Base-by-base conservation (phyloP, 2,797 vertebrate genomes). In the Epinephelus malabaricus region DNA sequence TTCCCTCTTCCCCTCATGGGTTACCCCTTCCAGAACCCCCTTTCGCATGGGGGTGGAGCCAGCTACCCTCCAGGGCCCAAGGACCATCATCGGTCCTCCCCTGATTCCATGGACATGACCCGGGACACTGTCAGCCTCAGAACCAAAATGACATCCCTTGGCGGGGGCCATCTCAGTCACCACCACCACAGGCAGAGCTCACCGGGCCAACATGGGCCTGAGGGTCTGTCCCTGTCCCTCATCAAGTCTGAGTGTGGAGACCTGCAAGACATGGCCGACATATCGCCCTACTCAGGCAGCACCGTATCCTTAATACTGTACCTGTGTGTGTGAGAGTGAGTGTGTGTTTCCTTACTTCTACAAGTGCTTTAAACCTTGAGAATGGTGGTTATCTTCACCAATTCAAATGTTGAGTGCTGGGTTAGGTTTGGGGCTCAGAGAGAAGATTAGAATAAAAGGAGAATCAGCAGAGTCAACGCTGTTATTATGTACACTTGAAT, bases 161-260 rank as follows among this genome's bases (percentile, higher is more conserved):
- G 86, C 0, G 97, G 97, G 0, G 96, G 97, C 79, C 98, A 99
- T 54, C 96, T 98, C 87, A 96, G 96, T 89, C 97, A 97, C 66
- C 84, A 93, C 86, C 94, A 97, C 70, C 97, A 98, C 80, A 79
- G 93, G 79, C 93, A 94, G 82, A 93, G 96, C 86, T 99, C 98
- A 0, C 97, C 98, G 0, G 95, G 95, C 78, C 98, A 98, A 81
- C 97, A 98, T 0, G 97, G 96, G 0, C 95, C 96, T 0, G 98
- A 99, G 92, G 96, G 97, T 56, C 96, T 99, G 83, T 99, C 98
- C 49, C 93, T 99, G 91, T 98, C 98, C 49, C 97, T 99, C 93
- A 99, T 99, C 93, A 99, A 99, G 93, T 99, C 98, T 0, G 98
- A 99, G 95, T 99, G 98, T 2, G 97, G 98, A 3, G 98, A 99